Evolutionary conservation across 2,113 vertebrate species (phyloP), one percentile per base, ranked within the genome.

Genomic region (Philantomba maxwellii): DNA sequence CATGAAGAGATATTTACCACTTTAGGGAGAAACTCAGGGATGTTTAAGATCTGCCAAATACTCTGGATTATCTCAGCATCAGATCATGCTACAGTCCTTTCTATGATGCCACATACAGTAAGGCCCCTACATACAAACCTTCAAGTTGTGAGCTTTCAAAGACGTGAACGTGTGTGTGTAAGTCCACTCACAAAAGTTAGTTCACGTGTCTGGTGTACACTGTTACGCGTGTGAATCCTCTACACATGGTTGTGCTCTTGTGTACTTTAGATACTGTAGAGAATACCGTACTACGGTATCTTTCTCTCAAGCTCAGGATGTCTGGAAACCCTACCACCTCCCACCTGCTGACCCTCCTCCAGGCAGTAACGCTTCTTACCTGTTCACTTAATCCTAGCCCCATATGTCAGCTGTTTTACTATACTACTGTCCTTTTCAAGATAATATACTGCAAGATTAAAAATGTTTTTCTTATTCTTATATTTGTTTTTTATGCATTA

Each of bases 231-330:
- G 70, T 3, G 21, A 12, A 1, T 14, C 36, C 36, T 39, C 36
- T 23, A 26, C 70, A 43, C 14, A 12, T 4, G 70, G 39, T 0
- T 15, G 70, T 73, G 70, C 19, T 75, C 8, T 2, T 14, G 23
- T 26, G 70, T 4, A 5, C 19, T 70, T 70, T 23, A 4, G 36
- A 39, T 13, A 25, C 36, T 73, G 36, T 12, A 1, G n/a, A 26
- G 39, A 8, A 26, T 0, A 15, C 12, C 2, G 23, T 1, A 26
- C 21, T 3, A 36, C 11, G 25, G 36, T 3, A 2, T 25, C 70
- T 75, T 43, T 25, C 21, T 26, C 23, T 26, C 36, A 7, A 75
- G 70, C 36, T 75, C 36, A 4, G 1, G 23, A 75, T 75, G 70
- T 43, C 36, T 75, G 36, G 23, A 75, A 26, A 25, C 36, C 36